phyloP scores from a whole-genome alignment of 2,797 vertebrate species.

The Synanceia verrucosa region DNA sequence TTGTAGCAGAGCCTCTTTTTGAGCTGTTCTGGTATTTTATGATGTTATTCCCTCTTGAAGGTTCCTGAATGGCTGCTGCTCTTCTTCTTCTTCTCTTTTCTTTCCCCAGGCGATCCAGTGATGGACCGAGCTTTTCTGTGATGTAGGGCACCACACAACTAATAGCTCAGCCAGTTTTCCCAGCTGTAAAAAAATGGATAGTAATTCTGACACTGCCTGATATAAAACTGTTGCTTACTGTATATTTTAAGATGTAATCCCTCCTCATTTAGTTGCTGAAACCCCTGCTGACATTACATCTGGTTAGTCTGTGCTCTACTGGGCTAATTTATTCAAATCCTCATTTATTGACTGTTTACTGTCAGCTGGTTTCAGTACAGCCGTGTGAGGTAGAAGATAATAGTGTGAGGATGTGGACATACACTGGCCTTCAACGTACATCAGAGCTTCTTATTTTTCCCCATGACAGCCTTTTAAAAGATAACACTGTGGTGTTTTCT shows the following conservation, averaged over 20 bases:
- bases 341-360: background rate
- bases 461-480: background rate
- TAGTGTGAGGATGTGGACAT: background rate
- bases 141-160: constrained; percentile 17
- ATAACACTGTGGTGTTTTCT: background rate
- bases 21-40: background rate
- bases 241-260: background rate
- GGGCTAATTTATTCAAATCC: background rate
- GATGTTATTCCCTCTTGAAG: background rate
- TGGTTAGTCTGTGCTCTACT: background rate
- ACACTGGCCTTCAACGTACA: background rate
- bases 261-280: background rate
- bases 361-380: background rate
- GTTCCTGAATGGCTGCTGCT: constrained; percentile 6
- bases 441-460: background rate
- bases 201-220: background rate
- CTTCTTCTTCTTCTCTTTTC: background rate
- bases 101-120: constrained; percentile 22
- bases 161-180: background rate
- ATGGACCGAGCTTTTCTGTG: constrained; percentile 21
- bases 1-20: background rate
- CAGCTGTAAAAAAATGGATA: background rate
- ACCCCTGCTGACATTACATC: background rate
- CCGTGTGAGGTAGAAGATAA: background rate
- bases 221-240: background rate